phyloP scores from a whole-genome alignment of 2,888 invertebrate species.

The Apantesis nais region DNA sequence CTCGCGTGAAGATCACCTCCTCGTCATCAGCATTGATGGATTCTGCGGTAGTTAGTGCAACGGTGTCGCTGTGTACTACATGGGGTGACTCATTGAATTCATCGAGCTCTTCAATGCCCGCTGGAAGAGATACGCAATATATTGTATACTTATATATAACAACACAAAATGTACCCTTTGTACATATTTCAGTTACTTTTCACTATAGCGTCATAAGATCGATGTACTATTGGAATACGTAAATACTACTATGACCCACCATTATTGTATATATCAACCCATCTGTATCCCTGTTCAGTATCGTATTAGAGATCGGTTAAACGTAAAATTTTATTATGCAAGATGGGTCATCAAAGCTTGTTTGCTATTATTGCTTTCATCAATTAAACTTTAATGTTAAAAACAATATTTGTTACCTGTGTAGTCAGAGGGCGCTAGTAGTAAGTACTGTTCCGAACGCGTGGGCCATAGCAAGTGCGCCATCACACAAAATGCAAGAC shows the following conservation, averaged over 20 bases:
- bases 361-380: too few relatives aligned
- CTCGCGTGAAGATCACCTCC: conserved; percentile 76
- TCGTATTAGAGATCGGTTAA: too few relatives aligned
- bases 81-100: conserved; percentile 97
- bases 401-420: conserved; percentile 72
- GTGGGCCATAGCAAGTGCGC: conserved; percentile 98
- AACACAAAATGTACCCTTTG: too few relatives aligned
- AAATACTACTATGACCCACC: neutral
- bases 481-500: conserved; percentile 97
- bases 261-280: neutral
- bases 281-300: neutral
- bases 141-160: neutral
- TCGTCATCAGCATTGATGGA: conserved; percentile 79
- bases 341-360: too few relatives aligned
- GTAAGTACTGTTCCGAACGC: conserved; percentile 95
- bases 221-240: neutral
- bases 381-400: neutral
- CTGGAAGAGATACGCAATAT: conserved; percentile 52
- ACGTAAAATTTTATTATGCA: neutral
- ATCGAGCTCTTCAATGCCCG: conserved; percentile 92
- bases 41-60: conserved; percentile 72
- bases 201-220: too few relatives aligned
- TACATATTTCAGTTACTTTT: too few relatives aligned
- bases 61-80: conserved; percentile 87
- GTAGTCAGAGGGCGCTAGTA: conserved; percentile 90